Evolutionary conservation across 1,140 invertebrate genomes (phyloP), one percentile per base, ranked within the genome.

Genomic region (Notospermus geniculatus): DNA sequence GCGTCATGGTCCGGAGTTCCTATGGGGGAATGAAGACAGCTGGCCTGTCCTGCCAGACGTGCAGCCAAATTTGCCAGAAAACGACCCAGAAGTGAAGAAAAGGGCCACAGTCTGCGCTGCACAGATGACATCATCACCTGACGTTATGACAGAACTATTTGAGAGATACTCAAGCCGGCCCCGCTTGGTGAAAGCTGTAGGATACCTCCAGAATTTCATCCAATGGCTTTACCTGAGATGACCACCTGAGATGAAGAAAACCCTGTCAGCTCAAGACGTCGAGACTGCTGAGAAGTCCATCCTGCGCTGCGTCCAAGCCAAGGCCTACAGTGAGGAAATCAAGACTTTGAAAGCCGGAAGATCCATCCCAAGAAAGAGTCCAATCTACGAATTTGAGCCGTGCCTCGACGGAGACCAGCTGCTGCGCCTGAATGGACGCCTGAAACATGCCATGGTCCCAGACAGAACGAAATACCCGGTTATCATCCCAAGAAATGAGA

Each of bases 1-100:
- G 68, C 17, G 59, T 5, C 23, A 55, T 7, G 65, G 62, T 1
- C 67, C 67, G 27, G 54, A 63, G 1, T 69, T 59, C 57, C 56
- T 69, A n/a, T 22, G 53, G 17, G 29, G 39, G 28, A 17, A n/a
- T 19, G 57, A 63, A 43, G 11, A 2, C 4, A 25, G 39, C 39
- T 66, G 60, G 57, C 61, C 58, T 39, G 25, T 50, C 43, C 36
- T 32, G 13, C 30, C 30, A 39, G 30, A 9, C 30, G 19, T 4
- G 9, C 19, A 52, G 25, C 25, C n/a, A 4, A 52, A 22, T 9
- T 9, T 52, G 4, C 25, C n/a, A 4, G 25, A 52, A 52, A 52
- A 52, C 25, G 25, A 22, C 46, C 4, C 4, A 22, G 46, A 27
- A 52, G 46, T 22, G 46, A 19, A 27, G 46, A 27, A 52, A 52